phyloP scores from a whole-genome alignment of 2,888 invertebrate genomes.

The Aproaerema taeniolella region DNA sequence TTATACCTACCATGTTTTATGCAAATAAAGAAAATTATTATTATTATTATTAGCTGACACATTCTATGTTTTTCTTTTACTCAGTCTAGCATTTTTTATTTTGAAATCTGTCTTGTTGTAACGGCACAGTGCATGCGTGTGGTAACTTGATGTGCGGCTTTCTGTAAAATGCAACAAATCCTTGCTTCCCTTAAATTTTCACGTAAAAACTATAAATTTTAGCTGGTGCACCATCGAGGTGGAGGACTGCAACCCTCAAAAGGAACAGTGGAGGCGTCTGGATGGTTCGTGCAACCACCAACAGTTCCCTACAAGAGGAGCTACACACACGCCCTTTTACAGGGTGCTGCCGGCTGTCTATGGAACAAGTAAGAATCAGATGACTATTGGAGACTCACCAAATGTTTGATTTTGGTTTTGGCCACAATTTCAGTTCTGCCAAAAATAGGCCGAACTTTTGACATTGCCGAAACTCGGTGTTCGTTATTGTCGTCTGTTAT shows the following conservation, averaged over 20 bases:
- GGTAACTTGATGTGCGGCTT: no score
- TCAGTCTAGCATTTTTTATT: neutral
- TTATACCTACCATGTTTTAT: no score
- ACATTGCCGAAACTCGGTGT: neutral
- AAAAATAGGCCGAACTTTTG: neutral
- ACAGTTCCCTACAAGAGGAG: slow-evolving; percentile 31
- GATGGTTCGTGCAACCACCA: slow-evolving; percentile 45
- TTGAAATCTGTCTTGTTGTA: neutral
- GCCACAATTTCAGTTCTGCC: no score
- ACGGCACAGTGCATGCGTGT: no score
- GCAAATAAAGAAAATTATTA: no score
- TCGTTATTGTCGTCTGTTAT: no score
- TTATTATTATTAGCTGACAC: no score
- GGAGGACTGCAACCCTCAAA: slow-evolving; percentile 29
- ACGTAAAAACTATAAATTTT: neutral
- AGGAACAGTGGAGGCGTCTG: slow-evolving; percentile 36
- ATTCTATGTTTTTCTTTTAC: no score
- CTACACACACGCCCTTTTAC: slow-evolving; percentile 30
- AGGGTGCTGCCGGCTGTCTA: slow-evolving; percentile 32
- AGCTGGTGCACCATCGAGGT: slow-evolving; percentile 40
- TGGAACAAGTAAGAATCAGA: slow-evolving; percentile 24
- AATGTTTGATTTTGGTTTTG: no score
- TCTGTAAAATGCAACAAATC: neutral
- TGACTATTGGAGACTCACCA: no score
- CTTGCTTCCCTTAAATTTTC: neutral